These are phyloP conservation scores for Autographa pulchrina DNA, from an alignment of 2,888 invertebrate species.

Conservation along the genomic window DNA sequence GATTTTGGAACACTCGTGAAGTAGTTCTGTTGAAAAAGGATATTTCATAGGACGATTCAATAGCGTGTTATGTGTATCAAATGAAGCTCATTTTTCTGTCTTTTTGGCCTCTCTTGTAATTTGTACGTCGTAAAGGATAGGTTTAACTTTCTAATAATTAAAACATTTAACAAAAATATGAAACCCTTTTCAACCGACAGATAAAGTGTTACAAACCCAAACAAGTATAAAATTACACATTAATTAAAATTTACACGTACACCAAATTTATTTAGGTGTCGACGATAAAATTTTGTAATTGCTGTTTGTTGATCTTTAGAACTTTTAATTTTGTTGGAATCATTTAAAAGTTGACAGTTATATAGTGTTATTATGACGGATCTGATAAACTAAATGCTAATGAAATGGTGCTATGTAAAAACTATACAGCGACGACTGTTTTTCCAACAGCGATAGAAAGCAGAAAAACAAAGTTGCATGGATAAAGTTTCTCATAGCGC, in stretches of 20 bases:
- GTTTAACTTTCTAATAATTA: slow-evolving; percentile 17
- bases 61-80: neutral
- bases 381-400: neutral
- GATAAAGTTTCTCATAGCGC: slow-evolving; percentile 2
- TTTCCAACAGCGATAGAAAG: neutral
- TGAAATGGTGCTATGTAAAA: slow-evolving; percentile 11
- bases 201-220: slow-evolving; percentile 38
- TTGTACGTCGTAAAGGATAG: slow-evolving; percentile 20
- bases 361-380: neutral
- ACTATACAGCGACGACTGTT: slow-evolving; percentile 8
- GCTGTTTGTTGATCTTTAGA: slow-evolving; percentile 11
- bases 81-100: neutral
- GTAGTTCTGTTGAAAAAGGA: neutral
- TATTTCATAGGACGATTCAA: too few relatives aligned
- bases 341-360: neutral
- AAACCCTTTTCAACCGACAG: slow-evolving; percentile 47
- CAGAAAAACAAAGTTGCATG: slow-evolving; percentile 5
- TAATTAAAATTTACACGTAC: slow-evolving; percentile 39
- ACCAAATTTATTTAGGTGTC: slow-evolving; percentile 45
- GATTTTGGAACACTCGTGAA: slow-evolving; percentile 14
- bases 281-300: slow-evolving; percentile 17
- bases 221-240: slow-evolving; percentile 50
- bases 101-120: neutral
- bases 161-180: slow-evolving; percentile 42
- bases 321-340: neutral